Base-by-base conservation (phyloP, 1,140 invertebrate species). In the Periplaneta americana region DNA sequence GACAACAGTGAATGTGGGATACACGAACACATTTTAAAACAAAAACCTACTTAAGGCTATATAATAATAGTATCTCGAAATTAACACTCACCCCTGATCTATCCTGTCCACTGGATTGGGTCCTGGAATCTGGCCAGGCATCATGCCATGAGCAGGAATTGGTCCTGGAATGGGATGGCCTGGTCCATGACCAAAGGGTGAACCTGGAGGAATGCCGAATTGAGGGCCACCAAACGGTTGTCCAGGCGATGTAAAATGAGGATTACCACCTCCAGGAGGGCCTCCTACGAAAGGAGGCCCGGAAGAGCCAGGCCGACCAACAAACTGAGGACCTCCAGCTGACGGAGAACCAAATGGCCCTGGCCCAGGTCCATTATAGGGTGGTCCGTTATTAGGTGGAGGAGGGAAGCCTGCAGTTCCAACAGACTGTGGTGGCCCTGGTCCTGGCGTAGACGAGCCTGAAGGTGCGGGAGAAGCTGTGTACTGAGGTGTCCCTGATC, bases 391-490 rank as follows among this genome's bases (percentile, higher is more conserved):
- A 83, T 92, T 92, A 22, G 91, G 90, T 15, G 93, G 92, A 57
- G 92, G 92, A 78, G 92, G 91, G 85, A 93, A 92, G 35, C 91
- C 91, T 78, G 89, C 89, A 75, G 76, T 82, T 76, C 78, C 77
- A 22, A 82, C 82, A 83, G 90, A 90, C 85, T 91, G 91, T 80
- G 88, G 90, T 74, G 91, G 91, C 81, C 90, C 90, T 28, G 93
- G 93, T 57, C 93, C 93, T 6, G 93, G 93, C 36, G 93, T 94
- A 22, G 93, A 94, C 57, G 93, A 94, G n/a, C 93, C 93, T 34
- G 93, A 93, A 5, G 93, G 93, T 78, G 93, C 93, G 75, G 93
- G 93, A 35, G 93, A 94, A 34, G 93, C 93, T 82, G 92, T 94
- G 86, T 94, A 94, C 85, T 94, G 93, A 22, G 93, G 93, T 81